Percentiles rank a stretch among this genome's conserved stretches.
phyloP scores from a whole-genome alignment of 2,888 invertebrate genomes.

The Cancer borealis region DNA sequence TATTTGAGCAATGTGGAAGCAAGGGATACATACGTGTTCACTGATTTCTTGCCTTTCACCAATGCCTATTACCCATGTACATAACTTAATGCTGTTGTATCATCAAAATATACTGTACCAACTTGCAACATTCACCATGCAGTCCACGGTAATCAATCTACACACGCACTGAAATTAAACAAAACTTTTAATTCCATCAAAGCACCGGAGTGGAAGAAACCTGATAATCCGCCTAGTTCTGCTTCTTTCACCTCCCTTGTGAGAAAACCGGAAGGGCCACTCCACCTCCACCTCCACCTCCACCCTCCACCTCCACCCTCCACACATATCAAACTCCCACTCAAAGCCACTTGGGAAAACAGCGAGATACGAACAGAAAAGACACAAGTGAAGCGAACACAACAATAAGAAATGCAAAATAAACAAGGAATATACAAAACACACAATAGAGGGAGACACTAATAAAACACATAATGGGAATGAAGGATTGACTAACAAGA shows the following conservation, averaged over 20 bases:
- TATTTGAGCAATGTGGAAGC: too few species aligned
- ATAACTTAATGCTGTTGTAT: not conserved
- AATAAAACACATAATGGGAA: not conserved
- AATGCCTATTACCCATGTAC: too few species aligned
- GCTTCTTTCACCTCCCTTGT: too few species aligned
- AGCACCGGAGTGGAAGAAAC: not conserved
- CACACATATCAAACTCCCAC: not conserved
- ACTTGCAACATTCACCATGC: too few species aligned
- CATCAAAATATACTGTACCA: not conserved
- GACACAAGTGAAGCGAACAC: not conserved
- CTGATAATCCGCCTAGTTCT: not conserved
- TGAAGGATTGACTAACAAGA: not conserved
- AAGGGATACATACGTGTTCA: too few species aligned
- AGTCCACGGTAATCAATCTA: not conserved
- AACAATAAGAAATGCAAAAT: not conserved
- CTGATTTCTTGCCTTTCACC: too few species aligned
- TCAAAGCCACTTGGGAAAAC: not conserved
- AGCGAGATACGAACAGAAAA: not conserved
- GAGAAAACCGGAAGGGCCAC: not conserved
- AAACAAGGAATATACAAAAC: not conserved
- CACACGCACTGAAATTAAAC: not conserved
- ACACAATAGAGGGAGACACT: not conserved
- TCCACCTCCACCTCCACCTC: not conserved
- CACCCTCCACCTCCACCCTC: not conserved
- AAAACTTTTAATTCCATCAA: not conserved